These are phyloP conservation scores for Epirrita christyi DNA, from an alignment of 2,888 invertebrate genomes.

Conservation along the genomic window DNA sequence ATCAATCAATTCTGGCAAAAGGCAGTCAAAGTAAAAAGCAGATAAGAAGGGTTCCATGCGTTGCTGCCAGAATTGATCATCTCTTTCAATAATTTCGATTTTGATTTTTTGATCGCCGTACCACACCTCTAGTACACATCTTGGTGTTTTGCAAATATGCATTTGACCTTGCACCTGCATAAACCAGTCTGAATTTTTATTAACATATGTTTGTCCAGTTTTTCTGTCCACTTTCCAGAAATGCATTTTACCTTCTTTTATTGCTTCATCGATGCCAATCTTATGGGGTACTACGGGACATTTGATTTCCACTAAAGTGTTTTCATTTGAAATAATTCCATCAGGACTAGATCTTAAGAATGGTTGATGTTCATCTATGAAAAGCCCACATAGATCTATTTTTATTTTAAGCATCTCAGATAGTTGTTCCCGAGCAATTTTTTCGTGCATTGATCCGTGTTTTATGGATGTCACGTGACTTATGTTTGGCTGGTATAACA, in stretches of 20 bases:
- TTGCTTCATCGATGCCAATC: slow-evolving; percentile 17
- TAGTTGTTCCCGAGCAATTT: slow-evolving; percentile 5
- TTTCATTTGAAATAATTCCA: slow-evolving; percentile 18
- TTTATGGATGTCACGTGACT: slow-evolving; percentile 4
- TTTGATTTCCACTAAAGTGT: slow-evolving; percentile 30
- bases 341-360: slow-evolving; percentile 32
- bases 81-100: slow-evolving; percentile 23
- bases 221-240: slow-evolving; percentile 18
- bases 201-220: slow-evolving; percentile 5
- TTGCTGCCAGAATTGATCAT: slow-evolving; percentile 25
- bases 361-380: slow-evolving; percentile 21
- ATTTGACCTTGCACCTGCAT: slow-evolving; percentile 30
- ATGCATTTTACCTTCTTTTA: slow-evolving; percentile 17
- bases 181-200: slow-evolving; percentile 24
- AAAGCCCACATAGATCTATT: slow-evolving; percentile 14
- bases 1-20: slow-evolving; percentile 18
- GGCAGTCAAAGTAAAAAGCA: background rate
- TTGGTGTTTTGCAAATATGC: slow-evolving; percentile 14
- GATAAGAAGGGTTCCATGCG: slow-evolving; percentile 16
- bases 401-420: background rate
- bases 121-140: slow-evolving; percentile 26
- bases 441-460: slow-evolving; percentile 19
- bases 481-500: slow-evolving; percentile 13
- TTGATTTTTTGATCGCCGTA: slow-evolving; percentile 24
- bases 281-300: slow-evolving; percentile 16